Conservation (phyloP, 2,888 invertebrate species). For the Physocephala rufipes region DNA sequence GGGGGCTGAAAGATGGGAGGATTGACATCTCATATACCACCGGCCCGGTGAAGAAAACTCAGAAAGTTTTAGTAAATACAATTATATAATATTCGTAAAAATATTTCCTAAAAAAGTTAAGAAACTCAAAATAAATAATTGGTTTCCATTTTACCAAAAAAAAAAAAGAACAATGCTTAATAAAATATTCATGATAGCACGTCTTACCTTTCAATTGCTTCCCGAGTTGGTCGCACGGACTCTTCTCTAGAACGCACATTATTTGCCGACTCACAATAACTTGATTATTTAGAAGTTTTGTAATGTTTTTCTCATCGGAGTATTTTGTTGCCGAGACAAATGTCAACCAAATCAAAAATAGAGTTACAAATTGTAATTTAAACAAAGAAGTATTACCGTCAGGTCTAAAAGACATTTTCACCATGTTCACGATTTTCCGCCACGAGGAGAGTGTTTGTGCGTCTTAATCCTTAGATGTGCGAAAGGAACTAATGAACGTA, state of each 20-base stretch:
- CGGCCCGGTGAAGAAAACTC: too few species aligned
- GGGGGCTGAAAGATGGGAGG: too few species aligned
- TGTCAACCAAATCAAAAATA: conserved; percentile 8
- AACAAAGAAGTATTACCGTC: neutral
- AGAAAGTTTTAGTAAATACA: too few species aligned
- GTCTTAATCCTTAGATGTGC: neutral
- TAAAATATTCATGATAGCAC: neutral
- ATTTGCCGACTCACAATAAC: conserved; percentile 67
- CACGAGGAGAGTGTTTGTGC: neutral
- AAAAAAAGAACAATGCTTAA: neutral
- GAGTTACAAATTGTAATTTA: neutral
- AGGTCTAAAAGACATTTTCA: neutral
- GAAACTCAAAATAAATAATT: too few species aligned
- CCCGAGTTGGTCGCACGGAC: conserved; percentile 71
- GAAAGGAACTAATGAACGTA: neutral
- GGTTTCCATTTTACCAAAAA: neutral
- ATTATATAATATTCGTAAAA: too few species aligned
- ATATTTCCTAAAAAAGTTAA: too few species aligned
- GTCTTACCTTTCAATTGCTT: conserved; percentile 71
- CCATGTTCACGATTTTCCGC: neutral
- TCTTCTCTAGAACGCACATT: conserved; percentile 70
- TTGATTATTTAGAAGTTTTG: conserved; percentile 60
- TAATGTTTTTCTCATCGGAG: conserved; percentile 58
- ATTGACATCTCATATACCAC: too few species aligned
- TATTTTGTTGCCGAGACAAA: neutral